Evolutionary conservation across 2,797 vertebrate genomes (phyloP).

Genomic region (Pithecia hirsuta): DNA sequence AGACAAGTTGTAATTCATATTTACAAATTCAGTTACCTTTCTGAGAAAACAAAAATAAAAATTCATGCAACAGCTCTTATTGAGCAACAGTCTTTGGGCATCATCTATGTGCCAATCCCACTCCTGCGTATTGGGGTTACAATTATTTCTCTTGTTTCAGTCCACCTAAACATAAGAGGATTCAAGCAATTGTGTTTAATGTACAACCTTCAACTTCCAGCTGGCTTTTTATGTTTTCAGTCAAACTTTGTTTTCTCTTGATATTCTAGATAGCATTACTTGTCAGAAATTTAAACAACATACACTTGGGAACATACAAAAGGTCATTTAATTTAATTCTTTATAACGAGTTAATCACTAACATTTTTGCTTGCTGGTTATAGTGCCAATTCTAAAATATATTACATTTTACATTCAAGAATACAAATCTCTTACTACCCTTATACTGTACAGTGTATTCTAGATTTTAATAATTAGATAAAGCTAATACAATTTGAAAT

Average conservation of each 20-base stretch:
- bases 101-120: neutral
- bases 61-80: neutral
- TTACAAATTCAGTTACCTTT: neutral
- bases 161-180: neutral
- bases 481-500: constrained; percentile 49
- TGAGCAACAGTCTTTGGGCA: neutral
- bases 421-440: neutral
- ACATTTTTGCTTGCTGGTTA: neutral
- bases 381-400: neutral
- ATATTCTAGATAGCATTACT: neutral
- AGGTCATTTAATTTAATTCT: neutral
- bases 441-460: neutral
- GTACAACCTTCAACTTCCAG: neutral
- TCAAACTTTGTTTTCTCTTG: neutral
- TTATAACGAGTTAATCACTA: neutral
- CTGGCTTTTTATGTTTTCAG: neutral
- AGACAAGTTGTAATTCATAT: neutral
- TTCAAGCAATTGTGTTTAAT: neutral
- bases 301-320: neutral
- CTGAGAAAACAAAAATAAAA: neutral
- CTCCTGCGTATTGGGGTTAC: neutral
- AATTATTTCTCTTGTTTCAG: neutral
- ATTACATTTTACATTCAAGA: constrained; percentile 36
- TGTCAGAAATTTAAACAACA: neutral
- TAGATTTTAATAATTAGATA: constrained; percentile 4